phyloP scores from a whole-genome alignment of 2,113 vertebrate genomes.

The Pampusana beccarii region DNA sequence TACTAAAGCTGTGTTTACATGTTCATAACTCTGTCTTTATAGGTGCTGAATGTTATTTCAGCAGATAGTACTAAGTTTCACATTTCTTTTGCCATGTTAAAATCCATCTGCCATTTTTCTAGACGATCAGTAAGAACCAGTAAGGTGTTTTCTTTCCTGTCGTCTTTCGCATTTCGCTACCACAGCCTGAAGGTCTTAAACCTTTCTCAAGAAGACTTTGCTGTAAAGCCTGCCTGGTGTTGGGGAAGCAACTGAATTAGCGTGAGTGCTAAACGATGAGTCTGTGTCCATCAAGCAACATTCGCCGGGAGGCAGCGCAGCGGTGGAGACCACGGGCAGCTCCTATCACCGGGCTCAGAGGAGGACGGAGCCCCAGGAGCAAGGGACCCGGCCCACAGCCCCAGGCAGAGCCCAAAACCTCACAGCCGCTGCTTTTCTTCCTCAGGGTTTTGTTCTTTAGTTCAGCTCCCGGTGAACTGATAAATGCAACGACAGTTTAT shows the following conservation, averaged over 20 bases:
- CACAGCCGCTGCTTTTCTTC: background rate
- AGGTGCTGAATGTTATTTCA: slow-evolving; percentile 69
- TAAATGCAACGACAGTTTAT: background rate
- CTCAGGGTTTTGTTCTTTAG: background rate
- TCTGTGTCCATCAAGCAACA: background rate
- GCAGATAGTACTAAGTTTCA: slow-evolving; percentile 65
- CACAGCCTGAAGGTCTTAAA: background rate
- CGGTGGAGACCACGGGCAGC: background rate
- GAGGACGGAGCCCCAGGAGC: background rate
- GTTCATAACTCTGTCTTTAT: slow-evolving; percentile 77
- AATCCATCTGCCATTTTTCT: slow-evolving; percentile 72
- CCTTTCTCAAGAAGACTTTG: background rate
- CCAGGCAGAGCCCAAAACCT: rapidly evolving
- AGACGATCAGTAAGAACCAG: slow-evolving; percentile 49
- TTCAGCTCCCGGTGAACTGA: background rate
- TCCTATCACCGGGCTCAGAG: background rate
- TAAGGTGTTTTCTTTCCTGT: background rate
- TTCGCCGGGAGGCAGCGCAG: background rate
- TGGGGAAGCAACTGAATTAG: background rate
- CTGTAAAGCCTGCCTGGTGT: background rate
- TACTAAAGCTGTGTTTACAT: slow-evolving; percentile 80
- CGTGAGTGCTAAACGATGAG: too few species aligned
- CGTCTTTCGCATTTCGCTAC: background rate
- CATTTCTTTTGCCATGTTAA: slow-evolving; percentile 61
- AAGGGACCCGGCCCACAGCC: background rate